Evolutionary conservation across 2,113 vertebrate genomes (phyloP), one percentile per base, ranked within the genome.

Genomic region (Paramisgurnus dabryanus): DNA sequence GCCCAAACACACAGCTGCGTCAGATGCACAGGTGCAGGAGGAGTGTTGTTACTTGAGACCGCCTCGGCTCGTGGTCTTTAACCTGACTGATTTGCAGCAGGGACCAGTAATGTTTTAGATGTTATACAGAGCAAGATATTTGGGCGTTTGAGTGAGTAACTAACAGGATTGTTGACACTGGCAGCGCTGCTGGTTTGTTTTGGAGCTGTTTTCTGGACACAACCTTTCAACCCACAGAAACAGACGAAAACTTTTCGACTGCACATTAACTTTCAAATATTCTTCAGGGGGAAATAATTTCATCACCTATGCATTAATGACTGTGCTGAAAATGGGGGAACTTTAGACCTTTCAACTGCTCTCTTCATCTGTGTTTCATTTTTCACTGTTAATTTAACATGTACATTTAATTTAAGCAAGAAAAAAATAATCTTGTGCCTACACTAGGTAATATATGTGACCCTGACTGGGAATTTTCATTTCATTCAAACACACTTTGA

Each of bases 21-120:
- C 34, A 72, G 50, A 58, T 41, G 50, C 61, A 76, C 47, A 76
- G 74, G 75, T 77, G 63, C 66, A 55, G 75, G 6, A 40, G 75
- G 4, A 13, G 17, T 55, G 47, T 66, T 66, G 61, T 41, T 53
- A 53, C 47, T 39, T 18, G 27, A 64, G 74, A 50, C 0, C 5
- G 1, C 39, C 45, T 49, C 43, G 39, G 11, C 60, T 13, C 7
- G 53, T 60, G 71, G 5, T 41, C 72, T 75, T 49, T 75, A 61
- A 34, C 41, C 72, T 63, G 13, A 47, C 12, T 64, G 18, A 7
- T 63, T 63, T 64, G 41, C 4, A 64, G 27, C 15, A 7, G 40
- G 6, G 43, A 11, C 55, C n/a, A 1, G 12, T 43, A 45, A 4
- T 0, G 40, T 41, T 45, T 61, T 12, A 5, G 40, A 12, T 12